These are phyloP conservation scores for Myotis myotis DNA, from an alignment of 2,797 vertebrate species.

Conservation along the genomic window DNA sequence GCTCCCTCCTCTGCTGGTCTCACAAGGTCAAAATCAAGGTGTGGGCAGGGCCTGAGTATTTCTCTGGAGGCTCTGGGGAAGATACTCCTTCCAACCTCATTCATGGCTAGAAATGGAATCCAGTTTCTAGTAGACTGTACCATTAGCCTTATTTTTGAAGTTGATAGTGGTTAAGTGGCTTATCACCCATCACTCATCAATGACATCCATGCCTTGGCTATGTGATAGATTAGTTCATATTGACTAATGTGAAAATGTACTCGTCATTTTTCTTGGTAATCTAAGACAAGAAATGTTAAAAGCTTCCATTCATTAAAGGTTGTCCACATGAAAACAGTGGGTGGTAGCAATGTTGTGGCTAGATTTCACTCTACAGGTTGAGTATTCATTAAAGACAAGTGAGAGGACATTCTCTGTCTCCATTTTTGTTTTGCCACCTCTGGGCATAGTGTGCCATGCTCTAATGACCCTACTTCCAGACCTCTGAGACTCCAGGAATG, in stretches of 20 bases:
- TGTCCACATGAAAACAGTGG: background rate
- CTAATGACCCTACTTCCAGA: background rate
- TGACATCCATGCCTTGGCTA: background rate
- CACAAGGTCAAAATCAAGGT: background rate
- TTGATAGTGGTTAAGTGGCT: background rate
- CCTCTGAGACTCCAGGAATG: background rate
- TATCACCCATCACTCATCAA: background rate
- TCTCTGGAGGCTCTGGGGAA: background rate
- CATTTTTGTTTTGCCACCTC: background rate
- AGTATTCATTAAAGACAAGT: background rate
- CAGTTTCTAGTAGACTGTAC: too few species aligned
- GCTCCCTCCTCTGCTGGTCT: background rate
- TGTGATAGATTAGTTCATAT: background rate
- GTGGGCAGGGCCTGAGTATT: fast-evolving
- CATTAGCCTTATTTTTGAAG: background rate
- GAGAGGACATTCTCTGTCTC: background rate
- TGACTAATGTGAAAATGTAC: background rate
- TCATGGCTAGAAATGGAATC: background rate
- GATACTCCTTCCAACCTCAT: fast-evolving
- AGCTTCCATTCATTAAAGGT: background rate
- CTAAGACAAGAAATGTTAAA: background rate
- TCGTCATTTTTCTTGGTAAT: background rate
- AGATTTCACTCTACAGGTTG: background rate
- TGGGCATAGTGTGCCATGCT: background rate
- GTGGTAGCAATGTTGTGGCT: background rate